Base-by-base conservation (phyloP, 2,113 vertebrate genomes). In the Xyliphius kryptos region DNA sequence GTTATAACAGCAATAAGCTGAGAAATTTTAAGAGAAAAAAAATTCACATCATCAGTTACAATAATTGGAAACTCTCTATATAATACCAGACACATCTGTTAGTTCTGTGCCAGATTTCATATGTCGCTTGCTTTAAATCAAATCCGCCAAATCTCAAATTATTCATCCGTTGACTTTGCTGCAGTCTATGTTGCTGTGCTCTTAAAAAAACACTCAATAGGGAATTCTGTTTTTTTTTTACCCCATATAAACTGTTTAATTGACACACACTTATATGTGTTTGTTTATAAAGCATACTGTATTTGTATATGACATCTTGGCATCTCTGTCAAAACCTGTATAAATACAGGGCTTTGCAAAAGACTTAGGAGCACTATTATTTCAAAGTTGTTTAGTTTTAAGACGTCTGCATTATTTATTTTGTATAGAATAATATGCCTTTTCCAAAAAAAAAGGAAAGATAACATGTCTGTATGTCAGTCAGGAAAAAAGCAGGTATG, bases 181-280 rank as follows among this genome's bases (percentile, higher is more conserved):
- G 16, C 9, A 41, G 2, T 11, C 7, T 36, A 53, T 1, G 14
- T 54, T 11, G n/a, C 36, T 36, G 51, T 15, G 14, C 26, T 36
- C 44, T 36, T 38, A n/a, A 63, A 41, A 40, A 13, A 41, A 44
- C n/a, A 56, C 37, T 17, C 54, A 21, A 21, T 20, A 38, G 21
- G 9, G 12, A 8, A 17, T 17, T 41, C 11, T 20, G n/a, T 17
- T 10, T 32, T 51, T 51, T 20, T 26, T 22, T n/a, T n/a, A n/a
- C n/a, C n/a, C n/a, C n/a, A 43, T 47, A 15, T 8, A 22, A 53
- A 52, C 4, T 53, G 3, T 53, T 32, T n/a, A 53, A 32, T 13
- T 32, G 50, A 52, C 6, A 52, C 1, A 19, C 14, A n/a, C 15
- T 26, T n/a, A 6, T 6, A 9, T 26, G 14, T 37, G 10, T n/a